Conservation (phyloP, 2,888 invertebrate genomes). For the Seira ritae region DNA sequence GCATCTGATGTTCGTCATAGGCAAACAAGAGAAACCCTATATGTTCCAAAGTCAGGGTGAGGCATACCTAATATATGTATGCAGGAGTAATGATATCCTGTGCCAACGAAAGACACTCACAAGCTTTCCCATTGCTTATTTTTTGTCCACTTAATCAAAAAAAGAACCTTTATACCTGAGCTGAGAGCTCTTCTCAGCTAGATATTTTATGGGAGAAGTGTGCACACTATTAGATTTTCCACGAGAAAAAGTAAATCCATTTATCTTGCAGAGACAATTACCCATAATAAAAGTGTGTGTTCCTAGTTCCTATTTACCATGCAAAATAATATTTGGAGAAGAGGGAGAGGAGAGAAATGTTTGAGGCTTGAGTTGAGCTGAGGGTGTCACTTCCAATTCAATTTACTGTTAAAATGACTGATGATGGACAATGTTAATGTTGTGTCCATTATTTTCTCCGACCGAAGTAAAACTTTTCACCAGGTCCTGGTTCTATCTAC, state of each 20-base stretch:
- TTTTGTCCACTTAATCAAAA: conserved; percentile 2
- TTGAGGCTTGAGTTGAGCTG: background rate
- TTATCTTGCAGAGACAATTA: conserved; percentile 3
- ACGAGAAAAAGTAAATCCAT: conserved; percentile 6
- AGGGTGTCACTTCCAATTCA: background rate
- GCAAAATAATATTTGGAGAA: background rate
- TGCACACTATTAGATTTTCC: conserved; percentile 6
- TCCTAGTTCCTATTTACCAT: background rate
- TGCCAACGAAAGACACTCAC: background rate
- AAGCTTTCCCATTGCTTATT: background rate
- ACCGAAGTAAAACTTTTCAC: background rate
- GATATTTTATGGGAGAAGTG: background rate
- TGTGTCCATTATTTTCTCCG: background rate
- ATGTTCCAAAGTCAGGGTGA: background rate
- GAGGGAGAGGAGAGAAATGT: background rate
- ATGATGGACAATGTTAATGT: background rate
- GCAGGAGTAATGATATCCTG: background rate
- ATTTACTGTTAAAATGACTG: background rate
- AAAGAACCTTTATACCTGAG: background rate
- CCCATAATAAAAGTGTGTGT: conserved; percentile 3
- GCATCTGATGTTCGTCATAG: background rate
- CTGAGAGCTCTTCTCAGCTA: no score
- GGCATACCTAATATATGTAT: no score
- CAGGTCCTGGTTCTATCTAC: no score
- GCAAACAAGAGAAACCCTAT: background rate